Conservation (phyloP, 1,140 invertebrate species). For the Steinernema khuongi region DNA sequence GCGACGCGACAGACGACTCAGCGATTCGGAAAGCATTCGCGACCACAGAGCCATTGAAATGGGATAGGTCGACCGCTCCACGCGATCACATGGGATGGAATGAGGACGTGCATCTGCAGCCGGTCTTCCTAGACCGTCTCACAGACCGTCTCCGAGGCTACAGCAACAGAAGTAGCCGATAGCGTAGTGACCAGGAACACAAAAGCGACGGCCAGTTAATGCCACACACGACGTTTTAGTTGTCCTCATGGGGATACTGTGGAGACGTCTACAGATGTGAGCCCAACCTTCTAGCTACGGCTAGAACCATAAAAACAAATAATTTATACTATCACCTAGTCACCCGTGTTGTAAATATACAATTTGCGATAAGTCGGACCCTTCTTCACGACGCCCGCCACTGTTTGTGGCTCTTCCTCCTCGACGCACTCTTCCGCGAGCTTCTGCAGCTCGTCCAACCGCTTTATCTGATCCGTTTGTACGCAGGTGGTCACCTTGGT, state of each 20-base stretch:
- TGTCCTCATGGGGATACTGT: no score
- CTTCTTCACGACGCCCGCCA: conserved; percentile 23
- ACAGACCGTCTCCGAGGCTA: no score
- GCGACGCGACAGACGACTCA: neutral
- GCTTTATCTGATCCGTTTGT: conserved; percentile 26
- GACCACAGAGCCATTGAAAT: conserved; percentile 1
- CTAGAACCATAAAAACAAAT: conserved; percentile 23
- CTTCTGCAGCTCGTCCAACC: conserved; percentile 25
- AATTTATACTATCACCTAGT: conserved; percentile 23
- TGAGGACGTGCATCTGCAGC: no score
- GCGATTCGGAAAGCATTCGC: neutral
- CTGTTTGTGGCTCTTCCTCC: conserved; percentile 30
- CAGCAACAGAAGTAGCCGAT: no score
- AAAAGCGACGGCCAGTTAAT: no score
- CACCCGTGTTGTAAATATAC: conserved; percentile 42
- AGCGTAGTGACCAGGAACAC: no score
- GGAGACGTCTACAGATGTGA: no score
- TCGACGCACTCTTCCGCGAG: conserved; percentile 19
- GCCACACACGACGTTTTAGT: no score
- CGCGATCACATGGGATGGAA: no score
- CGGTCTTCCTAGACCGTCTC: no score
- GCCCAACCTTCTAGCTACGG: no score
- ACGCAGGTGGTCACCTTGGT: neutral
- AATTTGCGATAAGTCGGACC: conserved; percentile 25
- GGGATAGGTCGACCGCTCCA: no score